phyloP scores from a whole-genome alignment of 2,113 vertebrate genomes.

The Notiomystis cincta region DNA sequence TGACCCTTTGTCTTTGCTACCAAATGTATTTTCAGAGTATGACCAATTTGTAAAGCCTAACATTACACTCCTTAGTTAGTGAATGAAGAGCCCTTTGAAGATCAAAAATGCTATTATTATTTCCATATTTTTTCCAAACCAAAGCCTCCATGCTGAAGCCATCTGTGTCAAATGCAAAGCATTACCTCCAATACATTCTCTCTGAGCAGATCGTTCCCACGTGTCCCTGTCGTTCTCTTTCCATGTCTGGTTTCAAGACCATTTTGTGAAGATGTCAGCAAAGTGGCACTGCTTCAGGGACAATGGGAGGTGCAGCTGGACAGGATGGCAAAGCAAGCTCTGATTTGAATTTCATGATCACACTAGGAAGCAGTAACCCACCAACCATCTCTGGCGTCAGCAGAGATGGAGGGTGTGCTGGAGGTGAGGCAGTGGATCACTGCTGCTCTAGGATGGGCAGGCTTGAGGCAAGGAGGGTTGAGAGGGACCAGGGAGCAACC shows the following conservation, averaged over 20 bases:
- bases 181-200: neutral
- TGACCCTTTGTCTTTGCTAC: slow-evolving; percentile 40
- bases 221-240: neutral
- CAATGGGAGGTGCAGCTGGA: neutral
- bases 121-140: slow-evolving; percentile 20
- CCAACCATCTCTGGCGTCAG: neutral
- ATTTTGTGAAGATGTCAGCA: neutral
- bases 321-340: neutral
- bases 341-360: neutral
- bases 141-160: neutral
- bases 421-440: rapidly evolving
- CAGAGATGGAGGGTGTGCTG: neutral
- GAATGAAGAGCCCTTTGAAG: slow-evolving; percentile 42
- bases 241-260: neutral
- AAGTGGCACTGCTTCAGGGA: neutral
- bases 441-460: neutral
- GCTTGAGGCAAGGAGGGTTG: neutral
- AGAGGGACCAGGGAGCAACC: rapidly evolving
- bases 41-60: neutral
- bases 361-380: neutral
- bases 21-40: slow-evolving; percentile 13
- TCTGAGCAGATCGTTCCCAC: neutral
- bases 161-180: slow-evolving; percentile 11
- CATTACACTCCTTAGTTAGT: neutral
- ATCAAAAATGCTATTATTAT: slow-evolving; percentile 27